Base-by-base conservation (phyloP, 2,888 invertebrate genomes). In the Caenorhabditis sp. region DNA sequence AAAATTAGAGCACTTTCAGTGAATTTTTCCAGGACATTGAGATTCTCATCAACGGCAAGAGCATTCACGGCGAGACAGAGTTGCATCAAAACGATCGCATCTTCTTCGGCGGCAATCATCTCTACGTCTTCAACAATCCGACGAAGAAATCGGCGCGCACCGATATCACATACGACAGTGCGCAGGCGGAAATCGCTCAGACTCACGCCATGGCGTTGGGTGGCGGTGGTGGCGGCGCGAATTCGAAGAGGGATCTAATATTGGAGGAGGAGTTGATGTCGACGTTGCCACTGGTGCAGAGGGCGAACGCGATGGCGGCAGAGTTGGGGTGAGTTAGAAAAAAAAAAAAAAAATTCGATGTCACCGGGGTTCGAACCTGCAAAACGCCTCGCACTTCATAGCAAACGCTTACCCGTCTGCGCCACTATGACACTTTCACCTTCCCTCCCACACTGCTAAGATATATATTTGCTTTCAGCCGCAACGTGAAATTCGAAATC, bases 241-340 rank as follows among this genome's bases (percentile, higher is more conserved):
- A 7, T 1, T 23, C 43, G 43, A 60, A 26, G 23, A 8, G 43
- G 25, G 85, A 86, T 20, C 56, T 84, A 52, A 78, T 90, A 17
- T 83, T 91, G 23, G 90, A 91, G 68, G 90, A 91, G 73, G 91
- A 91, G 69, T 85, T 91, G 59, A 81, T 91, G 36, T 90, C 90
- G 74, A 86, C 90, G 63, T 84, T 91, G 82, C 91, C 91, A 1
- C 88, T 88, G 20, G 89, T 91, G 3, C 89, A 90, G 67, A 89
- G 91, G 78, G 91, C 91, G 7, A 91, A 91, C 84, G 88, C 89
- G 58, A 91, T 91, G 84, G 89, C 89, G 59, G 89, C 90, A 70
- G 91, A 90, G 70, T 84, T 91, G 62, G 89, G 90, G 78, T 75
- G 10, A 1, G 60, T 43, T 59, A 31, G 10, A 31, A 31, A 31